Evolutionary conservation across 2,888 invertebrate species (phyloP).

Genomic region (Hyles lineata): DNA sequence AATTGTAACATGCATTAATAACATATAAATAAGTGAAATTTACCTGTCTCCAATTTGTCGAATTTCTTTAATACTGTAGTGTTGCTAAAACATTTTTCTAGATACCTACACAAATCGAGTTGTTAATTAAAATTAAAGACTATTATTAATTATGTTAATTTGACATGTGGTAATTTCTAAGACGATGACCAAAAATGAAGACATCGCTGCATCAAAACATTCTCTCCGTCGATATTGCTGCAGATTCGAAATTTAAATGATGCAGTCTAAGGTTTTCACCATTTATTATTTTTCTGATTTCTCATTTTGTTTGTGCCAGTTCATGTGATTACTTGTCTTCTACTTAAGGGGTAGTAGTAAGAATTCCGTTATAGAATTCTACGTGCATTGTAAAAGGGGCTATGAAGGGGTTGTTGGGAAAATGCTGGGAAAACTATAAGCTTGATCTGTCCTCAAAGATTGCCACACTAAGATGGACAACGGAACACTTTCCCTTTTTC

Average conservation of each 20-base stretch:
- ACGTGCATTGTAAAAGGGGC: too few species aligned
- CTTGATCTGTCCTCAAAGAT: too few species aligned
- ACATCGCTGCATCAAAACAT: background rate
- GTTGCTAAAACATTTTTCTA: background rate
- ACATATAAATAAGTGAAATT: too few species aligned
- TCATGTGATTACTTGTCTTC: background rate
- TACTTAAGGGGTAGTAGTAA: too few species aligned
- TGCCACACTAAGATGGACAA: too few species aligned
- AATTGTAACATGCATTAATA: background rate
- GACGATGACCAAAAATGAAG: background rate
- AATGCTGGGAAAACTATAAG: too few species aligned
- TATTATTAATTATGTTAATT: background rate
- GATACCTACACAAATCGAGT: background rate
- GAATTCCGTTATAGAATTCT: too few species aligned
- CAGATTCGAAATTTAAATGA: constrained; percentile 1
- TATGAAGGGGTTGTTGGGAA: too few species aligned
- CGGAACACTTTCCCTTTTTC: too few species aligned
- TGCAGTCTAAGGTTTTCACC: background rate
- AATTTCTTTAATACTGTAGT: background rate
- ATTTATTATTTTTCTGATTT: background rate
- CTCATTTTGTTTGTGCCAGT: background rate
- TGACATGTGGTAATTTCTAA: background rate
- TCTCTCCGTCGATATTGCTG: background rate
- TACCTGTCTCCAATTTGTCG: too few species aligned
- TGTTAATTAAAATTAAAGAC: background rate